Conservation (phyloP, 2,797 vertebrate species). For the Labroides dimidiatus region DNA sequence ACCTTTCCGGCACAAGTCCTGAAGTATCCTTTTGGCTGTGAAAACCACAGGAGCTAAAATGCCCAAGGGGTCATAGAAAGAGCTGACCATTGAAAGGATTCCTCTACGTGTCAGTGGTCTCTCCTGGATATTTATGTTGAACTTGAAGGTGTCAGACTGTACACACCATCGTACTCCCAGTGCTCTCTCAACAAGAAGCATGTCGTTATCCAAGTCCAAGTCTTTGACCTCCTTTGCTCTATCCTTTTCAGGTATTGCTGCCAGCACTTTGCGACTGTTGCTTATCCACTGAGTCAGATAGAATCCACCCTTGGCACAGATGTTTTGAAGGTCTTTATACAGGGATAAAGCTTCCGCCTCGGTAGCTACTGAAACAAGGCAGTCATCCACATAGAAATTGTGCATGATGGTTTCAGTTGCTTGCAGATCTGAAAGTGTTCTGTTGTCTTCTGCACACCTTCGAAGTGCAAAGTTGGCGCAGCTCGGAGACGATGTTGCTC, state of each 20-base stretch:
- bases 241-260: constrained; percentile 32
- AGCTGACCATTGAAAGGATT: constrained; percentile 33
- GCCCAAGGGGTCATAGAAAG: constrained; percentile 48
- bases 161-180: constrained; percentile 50
- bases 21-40: neutral
- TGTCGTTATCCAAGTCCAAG: constrained; percentile 32
- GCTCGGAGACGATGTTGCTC: too few relatives aligned
- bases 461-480: too few relatives aligned
- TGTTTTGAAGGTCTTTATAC: constrained; percentile 13
- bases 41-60: constrained; percentile 35
- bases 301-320: constrained; percentile 51
- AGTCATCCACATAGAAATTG: constrained; percentile 36
- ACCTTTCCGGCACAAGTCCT: constrained; percentile 4
- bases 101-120: constrained; percentile 48
- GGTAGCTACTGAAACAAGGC: constrained; percentile 24
- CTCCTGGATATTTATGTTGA: constrained; percentile 44
- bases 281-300: constrained; percentile 39
- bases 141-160: constrained; percentile 35
- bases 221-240: constrained; percentile 42
- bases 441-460: too few relatives aligned
- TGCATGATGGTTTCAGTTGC: constrained; percentile 24
- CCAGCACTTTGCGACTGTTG: constrained; percentile 35
- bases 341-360: constrained; percentile 22
- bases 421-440: neutral
- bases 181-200: constrained; percentile 33